Base-by-base conservation (phyloP, 2,888 invertebrate genomes). In the Pseudoips prasinana region DNA sequence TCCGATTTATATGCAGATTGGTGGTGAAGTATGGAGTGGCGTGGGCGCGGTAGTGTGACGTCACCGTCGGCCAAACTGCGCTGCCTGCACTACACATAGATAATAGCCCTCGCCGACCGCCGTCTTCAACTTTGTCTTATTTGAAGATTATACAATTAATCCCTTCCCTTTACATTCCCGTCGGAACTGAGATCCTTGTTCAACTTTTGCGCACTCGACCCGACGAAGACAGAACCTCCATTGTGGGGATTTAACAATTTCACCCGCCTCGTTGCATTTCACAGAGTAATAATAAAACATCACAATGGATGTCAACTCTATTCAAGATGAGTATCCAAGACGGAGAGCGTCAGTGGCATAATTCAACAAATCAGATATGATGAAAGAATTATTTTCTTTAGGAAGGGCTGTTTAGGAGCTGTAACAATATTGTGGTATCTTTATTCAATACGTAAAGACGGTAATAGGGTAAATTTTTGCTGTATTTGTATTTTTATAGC, bases 1-100 rank as follows among this genome's bases (percentile, higher is more conserved):
- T 83, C 81, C 88, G 85, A 89, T 89, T 87, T 88, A 88, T 87
- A 89, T 89, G 89, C 85, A 89, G 86, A 89, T 89, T 83, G 72
- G 58, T 57, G 74, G 71, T 73, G 75, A 74, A 83, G 76, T 71
- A 58, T 49, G 54, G 58, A 50, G 59, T 63, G 64, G 65, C 52
- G 58, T 56, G 66, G 65, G 59, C 39, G 64, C 51, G 63, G 49
- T 14, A 14, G 53, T 44, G 52, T 69, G 73, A 67, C 70, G 74
- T 73, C 74, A 75, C 69, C 58, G 33, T 44, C 51, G 29, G 45
- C 41, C 36, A 41, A 44, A 31, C 33, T 10, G 39, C 52, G 43
- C 45, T 42, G 42, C 58, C 45, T 42, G 42, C 58, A 54, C 58
- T 59, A 49, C 64, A 70, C 70, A 71, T 71, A 71, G 73, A 73